Conservation (phyloP, 2,113 vertebrate species). For the Psammodynastes pulverulentus region DNA sequence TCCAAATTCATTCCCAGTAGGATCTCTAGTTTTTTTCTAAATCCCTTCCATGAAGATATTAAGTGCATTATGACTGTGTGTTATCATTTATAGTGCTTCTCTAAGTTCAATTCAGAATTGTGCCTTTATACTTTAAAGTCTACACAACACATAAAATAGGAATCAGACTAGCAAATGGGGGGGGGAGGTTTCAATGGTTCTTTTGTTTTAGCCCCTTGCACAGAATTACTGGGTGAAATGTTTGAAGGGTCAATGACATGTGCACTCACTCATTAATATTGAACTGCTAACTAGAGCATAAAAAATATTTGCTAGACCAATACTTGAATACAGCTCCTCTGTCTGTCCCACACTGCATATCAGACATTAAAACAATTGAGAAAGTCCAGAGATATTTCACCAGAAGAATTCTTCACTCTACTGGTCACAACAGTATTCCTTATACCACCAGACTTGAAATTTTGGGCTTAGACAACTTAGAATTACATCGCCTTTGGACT, state of each 20-base stretch:
- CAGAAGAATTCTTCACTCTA: no score
- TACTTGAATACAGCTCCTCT: no score
- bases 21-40: neutral
- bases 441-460: no score
- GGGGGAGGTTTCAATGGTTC: neutral
- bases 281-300: no score
- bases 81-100: neutral
- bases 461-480: no score
- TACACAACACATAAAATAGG: neutral
- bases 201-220: neutral
- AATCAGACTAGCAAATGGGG: neutral
- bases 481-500: no score
- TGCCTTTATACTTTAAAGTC: neutral
- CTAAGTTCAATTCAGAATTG: neutral
- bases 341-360: no score
- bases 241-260: neutral
- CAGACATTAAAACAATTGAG: no score
- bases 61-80: neutral
- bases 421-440: no score
- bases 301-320: no score
- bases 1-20: neutral
- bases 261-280: no score
- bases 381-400: no score
- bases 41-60: neutral
- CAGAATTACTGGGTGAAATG: neutral